Evolutionary conservation across 2,888 invertebrate genomes (phyloP).

Genomic region (Neuroscelio doddi): DNA sequence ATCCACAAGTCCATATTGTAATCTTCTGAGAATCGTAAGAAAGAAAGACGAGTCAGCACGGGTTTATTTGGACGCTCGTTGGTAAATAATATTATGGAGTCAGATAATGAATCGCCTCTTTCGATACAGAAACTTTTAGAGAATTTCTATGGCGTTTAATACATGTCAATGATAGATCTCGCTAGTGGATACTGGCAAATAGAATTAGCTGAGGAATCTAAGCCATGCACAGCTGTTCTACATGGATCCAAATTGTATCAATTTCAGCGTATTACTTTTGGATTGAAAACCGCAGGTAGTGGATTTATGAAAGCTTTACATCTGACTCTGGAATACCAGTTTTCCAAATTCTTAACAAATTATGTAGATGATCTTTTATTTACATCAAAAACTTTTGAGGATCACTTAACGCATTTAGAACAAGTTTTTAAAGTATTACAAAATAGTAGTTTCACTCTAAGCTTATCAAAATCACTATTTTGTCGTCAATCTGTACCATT

Average conservation of each 20-base stretch:
- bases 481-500: too few relatives aligned
- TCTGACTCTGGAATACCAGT: constrained; percentile 49
- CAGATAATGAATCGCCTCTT: constrained; percentile 51
- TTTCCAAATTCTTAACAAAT: not conserved
- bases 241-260: constrained; percentile 31
- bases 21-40: constrained; percentile 25
- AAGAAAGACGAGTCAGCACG: constrained; percentile 56
- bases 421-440: not conserved
- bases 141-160: constrained; percentile 28
- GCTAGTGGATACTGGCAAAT: constrained; percentile 51
- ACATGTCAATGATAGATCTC: constrained; percentile 39
- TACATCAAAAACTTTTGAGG: not conserved
- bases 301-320: constrained; percentile 48
- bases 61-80: constrained; percentile 57
- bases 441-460: too few relatives aligned
- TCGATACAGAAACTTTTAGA: constrained; percentile 39
- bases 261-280: constrained; percentile 53
- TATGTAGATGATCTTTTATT: not conserved
- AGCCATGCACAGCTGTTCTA: constrained; percentile 39
- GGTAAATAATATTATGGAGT: too few relatives aligned
- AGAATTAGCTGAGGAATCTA: constrained; percentile 14
- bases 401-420: constrained; percentile 7
- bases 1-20: too few relatives aligned
- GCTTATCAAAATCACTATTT: too few relatives aligned
- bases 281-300: constrained; percentile 53